Percentiles rank a stretch among this genome's conserved stretches.
Evolutionary conservation across 2,888 invertebrate species (phyloP).

Genomic region (Adineta ricciae): DNA sequence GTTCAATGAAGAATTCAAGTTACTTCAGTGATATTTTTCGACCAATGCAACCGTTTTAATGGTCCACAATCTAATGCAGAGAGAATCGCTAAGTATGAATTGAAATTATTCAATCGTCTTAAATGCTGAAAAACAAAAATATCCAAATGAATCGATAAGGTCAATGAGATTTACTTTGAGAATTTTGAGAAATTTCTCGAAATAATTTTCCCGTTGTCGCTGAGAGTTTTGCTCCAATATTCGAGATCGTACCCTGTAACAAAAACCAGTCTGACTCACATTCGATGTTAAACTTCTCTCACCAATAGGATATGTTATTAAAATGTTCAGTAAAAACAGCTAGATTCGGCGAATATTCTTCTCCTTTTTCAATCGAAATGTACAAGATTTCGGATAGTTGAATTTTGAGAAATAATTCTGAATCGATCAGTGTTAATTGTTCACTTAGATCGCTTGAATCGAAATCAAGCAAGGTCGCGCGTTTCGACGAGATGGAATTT

Average conservation of each 20-base stretch:
- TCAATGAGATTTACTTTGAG: constrained; percentile 61
- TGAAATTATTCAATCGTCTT: constrained; percentile 92
- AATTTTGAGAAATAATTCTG: constrained; percentile 84
- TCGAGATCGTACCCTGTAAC: constrained; percentile 72
- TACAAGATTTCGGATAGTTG: constrained; percentile 91
- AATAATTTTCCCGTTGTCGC: constrained; percentile 83
- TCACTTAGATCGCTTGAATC: constrained; percentile 89
- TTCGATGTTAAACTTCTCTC: too few relatives aligned
- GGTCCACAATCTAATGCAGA: constrained; percentile 95
- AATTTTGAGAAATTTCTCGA: constrained; percentile 84
- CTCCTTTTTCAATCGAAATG: constrained; percentile 94
- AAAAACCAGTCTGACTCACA: too few relatives aligned
- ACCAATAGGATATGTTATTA: constrained; percentile 97
- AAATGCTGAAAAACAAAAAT: constrained; percentile 57
- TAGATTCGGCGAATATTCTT: constrained; percentile 88
- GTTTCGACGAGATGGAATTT: constrained; percentile 40
- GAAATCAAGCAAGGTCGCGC: constrained; percentile 70
- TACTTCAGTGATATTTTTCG: constrained; percentile 64
- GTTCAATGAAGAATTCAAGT: background rate
- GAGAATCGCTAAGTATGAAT: constrained; percentile 87
- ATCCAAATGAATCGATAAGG: background rate
- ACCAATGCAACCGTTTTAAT: constrained; percentile 65
- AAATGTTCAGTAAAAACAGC: constrained; percentile 95
- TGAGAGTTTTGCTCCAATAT: constrained; percentile 81
- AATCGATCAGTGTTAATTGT: constrained; percentile 92